Evolutionary conservation across 2,888 invertebrate genomes (phyloP), one percentile per base, ranked within the genome.

Genomic region (Tipula confusa): DNA sequence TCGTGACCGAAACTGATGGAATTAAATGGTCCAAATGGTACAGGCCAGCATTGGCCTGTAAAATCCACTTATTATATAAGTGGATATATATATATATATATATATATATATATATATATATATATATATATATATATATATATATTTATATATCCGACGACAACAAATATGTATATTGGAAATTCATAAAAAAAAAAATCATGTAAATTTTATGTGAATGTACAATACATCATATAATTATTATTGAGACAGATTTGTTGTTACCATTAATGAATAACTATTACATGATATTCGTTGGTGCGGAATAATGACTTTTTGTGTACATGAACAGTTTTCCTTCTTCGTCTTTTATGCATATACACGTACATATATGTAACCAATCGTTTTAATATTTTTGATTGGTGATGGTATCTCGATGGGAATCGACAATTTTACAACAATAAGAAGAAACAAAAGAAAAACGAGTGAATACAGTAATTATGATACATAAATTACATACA

Each of bases 161-260:
- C n/a, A n/a, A n/a, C n/a, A n/a, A n/a, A n/a, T n/a, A n/a, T n/a
- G n/a, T 18, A 64, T 64, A 7, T 9, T 64, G 24, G 24, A 9
- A 24, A 18, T 24, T 11, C 64, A 64, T 64, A 64, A 43, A 4
- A 64, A 64, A 33, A 48, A 64, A 64, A 64, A 64, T 24, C 64
- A 64, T 64, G 64, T 64, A 64, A 64, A 64, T 64, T n/a, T 64
- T 64, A 64, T 64, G 64, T 24, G 64, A 24, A 64, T 64, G 64
- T 24, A 64, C 64, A 64, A 64, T 64, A 64, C 64, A 64, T 64
- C 64, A 64, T 64, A 64, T 64, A 64, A 64, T 64, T 64, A 64
- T 64, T 24, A 64, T 64, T 64, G 64, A 64, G 64, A 64, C 64
- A 64, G 24, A 24, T 64, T 64, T 64, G 64, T 64, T 64, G 64